Evolutionary conservation across 2,797 vertebrate genomes (phyloP), one percentile per base, ranked within the genome.

Genomic region (Cyprinella venusta): DNA sequence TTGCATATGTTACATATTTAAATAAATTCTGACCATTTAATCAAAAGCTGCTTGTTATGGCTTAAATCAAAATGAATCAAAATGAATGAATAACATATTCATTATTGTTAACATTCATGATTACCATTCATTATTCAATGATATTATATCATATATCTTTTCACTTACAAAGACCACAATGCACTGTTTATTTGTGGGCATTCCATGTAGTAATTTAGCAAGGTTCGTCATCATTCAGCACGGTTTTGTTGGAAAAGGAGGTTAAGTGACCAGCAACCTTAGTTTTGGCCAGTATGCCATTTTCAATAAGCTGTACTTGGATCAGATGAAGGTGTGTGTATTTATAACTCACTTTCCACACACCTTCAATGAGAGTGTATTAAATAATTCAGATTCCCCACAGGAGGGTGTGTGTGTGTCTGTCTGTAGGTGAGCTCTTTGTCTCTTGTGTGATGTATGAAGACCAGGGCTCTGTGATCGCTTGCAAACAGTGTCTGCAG

Each of bases 401-500:
- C 83, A 71, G 70, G 79, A 61, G 24, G 18, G 69, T 48, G 48
- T 75, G 77, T 76, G 70, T 64, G 76, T 79, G 42, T 50, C 69
- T 36, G 70, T 24, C 9, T 48, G 54, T 42, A 13, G 9, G 40
- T 38, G 36, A n/a, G 40, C 76, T 65, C 84, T 87, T 80, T 89
- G 83, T 89, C 70, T 88, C 65, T 76, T 72, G 33, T 33, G 76
- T 83, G 77, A 84, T 87, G 80, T 81, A 70, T 84, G 33, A 82
- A 85, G 84, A 83, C 82, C 75, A 82, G 88, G 80, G 50, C 81
- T 76, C 48, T 67, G 6, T 86, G 83, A 90, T 88, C 83, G 78
- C 86, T 85, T 85, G 79, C 79, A 85, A 79, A 67, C 75, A 26
- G 79, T 75, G 69, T 83, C 87, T 90, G 86, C 87, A 89, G 79